Base-by-base conservation (phyloP, 1,140 invertebrate genomes). In the Drosophila sproati region DNA sequence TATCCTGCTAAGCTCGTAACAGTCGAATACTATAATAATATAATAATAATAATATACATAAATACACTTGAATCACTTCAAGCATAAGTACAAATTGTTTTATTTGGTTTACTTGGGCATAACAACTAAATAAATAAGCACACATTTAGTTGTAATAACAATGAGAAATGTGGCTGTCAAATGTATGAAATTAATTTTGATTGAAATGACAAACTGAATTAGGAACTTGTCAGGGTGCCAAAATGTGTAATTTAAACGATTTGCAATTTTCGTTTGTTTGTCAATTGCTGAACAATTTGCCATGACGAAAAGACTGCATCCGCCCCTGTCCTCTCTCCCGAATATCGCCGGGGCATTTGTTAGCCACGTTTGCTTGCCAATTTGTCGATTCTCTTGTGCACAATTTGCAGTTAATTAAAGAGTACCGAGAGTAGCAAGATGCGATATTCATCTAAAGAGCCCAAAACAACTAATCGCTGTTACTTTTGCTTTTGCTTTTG, bases 361-460 rank as follows among this genome's bases (percentile, higher is more conserved):
- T 4, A 4, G 7, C 35, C 12, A 45, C 12, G 3, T 32, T 55
- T 37, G 37, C 43, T 71, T 71, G 70, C 70, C 70, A 73, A 73
- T 52, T 73, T 67, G 62, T 56, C 28, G 8, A 47, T 51, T 55
- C 66, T 68, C 64, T 69, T 29, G 71, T 45, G 56, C 43, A 34
- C 50, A 73, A 71, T 71, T 71, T 57, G 3, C 68, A 75, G 67
- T 75, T 72, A 63, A 75, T 75, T 75, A 64, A 75, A 20, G 35
- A 43, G 32, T n/a, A 68, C 5, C 35, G 45, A 41, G 54, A 20
- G 20, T 20, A 20, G 32, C 34, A 32, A 59, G 47, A 48, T 20
- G 41, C 7, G 59, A 37, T 50, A 8, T 43, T 6, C 12, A 20
- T 45, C 48, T 2, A 35, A 2, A 51, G 5, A 29, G 28, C 5